Base-by-base conservation (phyloP, 2,113 vertebrate genomes). In the Manacus vitellinus region DNA sequence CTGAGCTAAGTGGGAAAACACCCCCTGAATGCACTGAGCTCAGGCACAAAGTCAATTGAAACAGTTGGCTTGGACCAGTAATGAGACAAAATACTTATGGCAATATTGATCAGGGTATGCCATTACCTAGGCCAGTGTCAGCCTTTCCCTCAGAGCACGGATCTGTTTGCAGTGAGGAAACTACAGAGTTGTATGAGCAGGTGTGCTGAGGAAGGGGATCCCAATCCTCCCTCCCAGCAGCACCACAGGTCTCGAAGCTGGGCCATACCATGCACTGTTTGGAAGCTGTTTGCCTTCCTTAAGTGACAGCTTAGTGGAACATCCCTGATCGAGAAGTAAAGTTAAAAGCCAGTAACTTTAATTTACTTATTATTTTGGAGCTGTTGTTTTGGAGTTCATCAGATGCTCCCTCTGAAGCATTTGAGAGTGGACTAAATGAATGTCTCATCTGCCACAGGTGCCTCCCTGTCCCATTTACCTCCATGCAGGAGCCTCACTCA, bases 191-290 rank as follows among this genome's bases (percentile, higher is more conserved):
- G 5, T 59, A 37, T 46, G 44, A 85, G 35, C 6, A 76, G 16
- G 43, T 46, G 33, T 77, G 27, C 73, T 35, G n/a, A 44, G 44
- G 70, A 68, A 79, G 47, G 30, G 52, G 39, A 63, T 72, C 47
- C 39, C 77, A 74, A 3, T 4, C 54, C 51, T 52, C 16, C 31
- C 71, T 51, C 44, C 56, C 59, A 73, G 59, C 46, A 62, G 33
- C 33, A 66, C 37, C 15, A 10, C 6, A 87, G 31, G 19, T 54
- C 59, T 27, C 59, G 20, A 31, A 39, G 52, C 75, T 62, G 74
- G 30, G n/a, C 28, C 2, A 1, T 20, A 25, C 44, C 81, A 23
- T 0, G 2, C 27, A 7, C 41, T 22, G 47, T 13, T 47, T 55
- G 56, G 70, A 47, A 70, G 59, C 31, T 46, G 22, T 54, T 33